phyloP scores from a whole-genome alignment of 2,888 invertebrate genomes.

The Agrotis ipsilon region DNA sequence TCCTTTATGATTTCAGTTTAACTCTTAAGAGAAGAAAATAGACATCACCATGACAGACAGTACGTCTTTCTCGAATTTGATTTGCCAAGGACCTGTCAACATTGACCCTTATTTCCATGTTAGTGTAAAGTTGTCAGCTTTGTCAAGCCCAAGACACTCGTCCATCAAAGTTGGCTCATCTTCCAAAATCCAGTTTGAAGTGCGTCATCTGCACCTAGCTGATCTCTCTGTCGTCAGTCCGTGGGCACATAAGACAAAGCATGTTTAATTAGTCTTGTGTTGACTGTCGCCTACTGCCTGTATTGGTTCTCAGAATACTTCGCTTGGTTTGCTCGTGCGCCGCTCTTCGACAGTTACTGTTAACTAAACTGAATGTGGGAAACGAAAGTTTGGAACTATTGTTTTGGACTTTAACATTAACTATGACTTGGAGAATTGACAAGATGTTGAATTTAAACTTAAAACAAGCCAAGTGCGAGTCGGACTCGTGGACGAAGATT shows the following conservation, averaged over 20 bases:
- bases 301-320: slow-evolving; percentile 75
- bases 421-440: slow-evolving; percentile 11
- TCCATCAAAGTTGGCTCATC: neutral
- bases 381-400: slow-evolving; percentile 62
- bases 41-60: no score
- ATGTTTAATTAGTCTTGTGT: slow-evolving; percentile 84
- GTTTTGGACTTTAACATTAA: slow-evolving; percentile 27
- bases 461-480: no score
- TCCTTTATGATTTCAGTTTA: neutral
- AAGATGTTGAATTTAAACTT: neutral
- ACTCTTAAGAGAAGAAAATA: no score
- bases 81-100: neutral
- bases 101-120: neutral
- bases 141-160: neutral
- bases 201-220: slow-evolving; percentile 60
- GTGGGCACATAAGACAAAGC: slow-evolving; percentile 82
- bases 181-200: neutral
- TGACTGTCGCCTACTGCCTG: slow-evolving; percentile 78
- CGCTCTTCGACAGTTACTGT: slow-evolving; percentile 69
- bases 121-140: neutral
- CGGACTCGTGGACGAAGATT: no score
- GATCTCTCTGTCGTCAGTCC: slow-evolving; percentile 75
- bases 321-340: slow-evolving; percentile 56
- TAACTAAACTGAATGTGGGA: slow-evolving; percentile 65
- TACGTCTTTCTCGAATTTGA: neutral